Base-by-base conservation (phyloP, 2,888 invertebrate species). In the Meandrusa payeni region DNA sequence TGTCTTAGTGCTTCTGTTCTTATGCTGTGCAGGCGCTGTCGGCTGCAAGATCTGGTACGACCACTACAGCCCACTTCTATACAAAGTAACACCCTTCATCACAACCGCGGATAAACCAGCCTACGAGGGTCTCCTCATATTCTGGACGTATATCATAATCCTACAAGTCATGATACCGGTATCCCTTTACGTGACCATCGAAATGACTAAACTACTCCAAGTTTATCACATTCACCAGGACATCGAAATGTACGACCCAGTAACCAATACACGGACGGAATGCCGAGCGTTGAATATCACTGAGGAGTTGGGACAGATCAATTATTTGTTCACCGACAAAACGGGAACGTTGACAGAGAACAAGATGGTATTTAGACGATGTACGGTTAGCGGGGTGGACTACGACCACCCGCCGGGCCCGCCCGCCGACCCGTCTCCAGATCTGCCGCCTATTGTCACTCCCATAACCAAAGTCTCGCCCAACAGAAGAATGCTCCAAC, bases 301-400 rank as follows among this genome's bases (percentile, higher is more conserved):
- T 0, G 98, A 99, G 77, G 98, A 99, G 80, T 90, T 99, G 57
- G 99, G 99, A 1, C 98, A 99, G 87, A 91, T 93, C 54, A 74
- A 72, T 51, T 98, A 98, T 67, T 91, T 99, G 52, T 98, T 99
- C 82, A 97, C 96, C 5, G 99, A 99, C 76, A 99, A 99, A 85
- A 99, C 99, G 1, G 99, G 99, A 3, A 99, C 99, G 1, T 85
- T 99, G 42, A 99, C 99, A 0, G 98, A 98, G 80, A 99, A 99
- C 76, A 94, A 96, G 77, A 99, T 99, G 98, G 91, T 97, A 64
- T 99, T 99, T 79, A 91, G 96, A 42, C 90, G 95, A 33, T 98
- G 98, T 69, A 93, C 95, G 1, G 93, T 98, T 13, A 94, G 92
- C 12, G 98, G 97, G 0, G 91, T 93, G 24, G 97, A 98, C 78